phyloP scores from a whole-genome alignment of 2,888 invertebrate species.

The Digitonthophagus gazella region DNA sequence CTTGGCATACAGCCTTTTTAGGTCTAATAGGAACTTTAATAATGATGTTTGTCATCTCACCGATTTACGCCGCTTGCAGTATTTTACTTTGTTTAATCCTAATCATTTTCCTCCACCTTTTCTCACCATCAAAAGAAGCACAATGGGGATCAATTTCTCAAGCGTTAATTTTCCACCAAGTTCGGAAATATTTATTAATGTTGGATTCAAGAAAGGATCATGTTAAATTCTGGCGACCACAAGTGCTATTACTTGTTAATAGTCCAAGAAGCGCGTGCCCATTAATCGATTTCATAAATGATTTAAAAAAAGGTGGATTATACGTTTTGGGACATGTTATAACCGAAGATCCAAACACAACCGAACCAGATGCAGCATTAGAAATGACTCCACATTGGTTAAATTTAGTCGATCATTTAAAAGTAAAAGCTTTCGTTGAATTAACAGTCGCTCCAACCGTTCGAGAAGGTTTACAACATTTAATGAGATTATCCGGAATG shows the following conservation, averaged over 20 bases:
- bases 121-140: conserved; percentile 78
- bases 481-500: conserved; percentile 87
- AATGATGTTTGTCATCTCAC: conserved; percentile 94
- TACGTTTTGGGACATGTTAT: conserved; percentile 87
- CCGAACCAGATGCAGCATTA: conserved; percentile 65
- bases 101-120: conserved; percentile 84
- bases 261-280: conserved; percentile 89
- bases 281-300: conserved; percentile 95
- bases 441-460: conserved; percentile 83
- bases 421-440: conserved; percentile 96
- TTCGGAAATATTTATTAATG: conserved; percentile 92
- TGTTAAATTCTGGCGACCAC: conserved; percentile 99
- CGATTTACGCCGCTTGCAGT: conserved; percentile 85
- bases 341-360: conserved; percentile 57
- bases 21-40: conserved; percentile 83
- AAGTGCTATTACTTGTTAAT: conserved; percentile 88
- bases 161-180: conserved; percentile 98
- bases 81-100: conserved; percentile 82
- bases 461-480: conserved; percentile 87
- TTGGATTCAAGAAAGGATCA: conserved; percentile 96
- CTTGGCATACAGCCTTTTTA: conserved; percentile 87
- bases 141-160: conserved; percentile 98
- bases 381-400: conserved; percentile 88
- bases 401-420: conserved; percentile 90
- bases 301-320: conserved; percentile 91